These are phyloP conservation scores for Norana najaformis DNA, from an alignment of 2,888 invertebrate genomes.

Conservation along the genomic window DNA sequence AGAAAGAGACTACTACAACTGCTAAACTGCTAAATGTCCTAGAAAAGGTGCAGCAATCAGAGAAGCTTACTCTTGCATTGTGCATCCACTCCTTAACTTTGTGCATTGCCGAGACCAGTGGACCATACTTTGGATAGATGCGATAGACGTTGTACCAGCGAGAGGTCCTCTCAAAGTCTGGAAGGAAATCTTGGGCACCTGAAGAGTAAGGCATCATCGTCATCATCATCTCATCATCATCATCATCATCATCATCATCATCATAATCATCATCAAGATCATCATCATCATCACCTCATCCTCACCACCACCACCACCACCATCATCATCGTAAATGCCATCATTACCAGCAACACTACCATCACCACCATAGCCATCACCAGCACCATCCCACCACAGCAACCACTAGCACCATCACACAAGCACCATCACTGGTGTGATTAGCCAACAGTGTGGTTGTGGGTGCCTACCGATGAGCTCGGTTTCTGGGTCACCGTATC, in stretches of 20 bases:
- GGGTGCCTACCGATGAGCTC: constrained; percentile 44
- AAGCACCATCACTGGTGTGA: too few relatives aligned
- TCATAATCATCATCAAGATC: not conserved
- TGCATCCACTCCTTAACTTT: constrained; percentile 46
- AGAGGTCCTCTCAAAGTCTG: constrained; percentile 44
- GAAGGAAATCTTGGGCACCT: constrained; percentile 47
- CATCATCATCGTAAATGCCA: not conserved
- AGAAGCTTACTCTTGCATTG: constrained; percentile 39
- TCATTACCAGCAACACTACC: not conserved
- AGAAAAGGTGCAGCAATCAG: not conserved
- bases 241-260: not conserved
- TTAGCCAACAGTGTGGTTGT: not conserved
- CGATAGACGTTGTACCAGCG: constrained; percentile 45
- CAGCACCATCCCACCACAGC: not conserved
- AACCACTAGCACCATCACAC: too few relatives aligned
- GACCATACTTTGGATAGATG: constrained; percentile 43
- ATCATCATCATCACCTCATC: not conserved
- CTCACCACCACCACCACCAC: not conserved
- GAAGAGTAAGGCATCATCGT: not conserved
- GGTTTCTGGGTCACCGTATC: constrained; percentile 45
- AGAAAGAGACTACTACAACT: too few relatives aligned
- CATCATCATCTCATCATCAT: not conserved
- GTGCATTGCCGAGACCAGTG: constrained; percentile 44
- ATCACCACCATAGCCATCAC: not conserved
- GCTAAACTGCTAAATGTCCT: too few relatives aligned